Evolutionary conservation across 1,140 invertebrate genomes (phyloP).

Genomic region (Scylla paramamosain): DNA sequence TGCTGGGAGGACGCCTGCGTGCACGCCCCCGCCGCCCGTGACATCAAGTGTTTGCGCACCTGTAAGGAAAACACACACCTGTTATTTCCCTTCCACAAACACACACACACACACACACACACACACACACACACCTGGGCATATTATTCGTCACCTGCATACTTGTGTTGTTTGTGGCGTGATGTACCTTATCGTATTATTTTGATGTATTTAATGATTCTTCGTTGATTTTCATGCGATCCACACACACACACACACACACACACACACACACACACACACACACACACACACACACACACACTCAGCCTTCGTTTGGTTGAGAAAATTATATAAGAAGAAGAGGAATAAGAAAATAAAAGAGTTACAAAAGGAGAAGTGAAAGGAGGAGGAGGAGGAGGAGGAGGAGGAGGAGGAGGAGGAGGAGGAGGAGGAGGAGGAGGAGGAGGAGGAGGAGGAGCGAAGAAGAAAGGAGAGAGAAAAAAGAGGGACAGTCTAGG

Average conservation of each 20-base stretch:
- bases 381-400: background rate
- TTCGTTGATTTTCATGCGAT: background rate
- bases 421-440: background rate
- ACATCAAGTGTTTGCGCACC: conserved; percentile 43
- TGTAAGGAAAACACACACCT: background rate
- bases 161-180: too few relatives aligned
- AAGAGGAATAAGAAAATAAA: too few relatives aligned
- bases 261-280: conserved; percentile 41
- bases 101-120: conserved; percentile 41
- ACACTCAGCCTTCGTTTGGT: background rate
- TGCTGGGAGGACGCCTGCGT: background rate
- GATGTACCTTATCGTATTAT: too few relatives aligned
- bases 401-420: background rate
- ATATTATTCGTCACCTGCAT: too few relatives aligned
- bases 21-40: background rate
- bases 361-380: background rate
- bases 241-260: conserved; percentile 18
- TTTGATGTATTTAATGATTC: background rate
- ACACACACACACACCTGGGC: background rate
- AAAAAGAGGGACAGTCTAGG: background rate
- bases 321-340: too few relatives aligned
- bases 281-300: background rate
- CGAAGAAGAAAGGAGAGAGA: background rate
- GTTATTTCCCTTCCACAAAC: background rate
- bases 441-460: background rate